A percentile compares a stretch with the other conserved stretches of the same genome.
Evolutionary conservation across 2,113 vertebrate species (phyloP).

Genomic region (Poeciliopsis prolifica): DNA sequence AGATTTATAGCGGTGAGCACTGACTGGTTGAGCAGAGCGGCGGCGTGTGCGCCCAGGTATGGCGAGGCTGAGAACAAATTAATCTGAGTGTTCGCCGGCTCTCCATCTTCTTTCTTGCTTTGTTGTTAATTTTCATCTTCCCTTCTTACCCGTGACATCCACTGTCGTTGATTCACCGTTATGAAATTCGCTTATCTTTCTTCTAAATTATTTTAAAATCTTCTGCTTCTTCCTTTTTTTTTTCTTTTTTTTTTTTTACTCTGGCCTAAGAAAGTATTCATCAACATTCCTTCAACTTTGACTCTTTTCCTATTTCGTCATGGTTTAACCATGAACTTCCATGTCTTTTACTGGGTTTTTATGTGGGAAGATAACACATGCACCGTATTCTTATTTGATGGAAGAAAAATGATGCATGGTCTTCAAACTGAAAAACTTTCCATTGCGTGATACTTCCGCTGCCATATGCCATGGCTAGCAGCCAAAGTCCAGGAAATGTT

Average conservation of each 20-base stretch:
- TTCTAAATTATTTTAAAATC: not conserved
- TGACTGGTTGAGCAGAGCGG: slow-evolving; percentile 57
- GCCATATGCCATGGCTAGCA: not conserved
- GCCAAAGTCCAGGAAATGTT: not conserved
- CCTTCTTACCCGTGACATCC: slow-evolving; percentile 24
- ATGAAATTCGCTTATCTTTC: slow-evolving; percentile 39
- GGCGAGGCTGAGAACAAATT: slow-evolving; percentile 60
- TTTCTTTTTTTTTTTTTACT: not conserved
- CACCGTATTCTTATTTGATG: not conserved
- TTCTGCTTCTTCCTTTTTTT: not conserved
- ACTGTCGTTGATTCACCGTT: slow-evolving; percentile 48
- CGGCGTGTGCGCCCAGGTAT: slow-evolving; percentile 57
- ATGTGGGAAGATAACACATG: not conserved
- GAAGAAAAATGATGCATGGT: not conserved
- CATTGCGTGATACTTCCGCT: not conserved
- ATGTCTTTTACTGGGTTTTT: not conserved
- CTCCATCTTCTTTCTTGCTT: slow-evolving; percentile 37
- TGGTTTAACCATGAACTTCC: not conserved
- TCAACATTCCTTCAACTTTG: not conserved
- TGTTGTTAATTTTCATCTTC: slow-evolving; percentile 38
- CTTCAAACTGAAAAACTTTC: not conserved
- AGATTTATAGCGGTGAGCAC: slow-evolving; percentile 74
- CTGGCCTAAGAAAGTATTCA: not conserved
- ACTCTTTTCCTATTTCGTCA: not conserved
- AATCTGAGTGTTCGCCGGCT: slow-evolving; percentile 40